phyloP scores from a whole-genome alignment of 2,113 vertebrate genomes.

The Lepus americanus region DNA sequence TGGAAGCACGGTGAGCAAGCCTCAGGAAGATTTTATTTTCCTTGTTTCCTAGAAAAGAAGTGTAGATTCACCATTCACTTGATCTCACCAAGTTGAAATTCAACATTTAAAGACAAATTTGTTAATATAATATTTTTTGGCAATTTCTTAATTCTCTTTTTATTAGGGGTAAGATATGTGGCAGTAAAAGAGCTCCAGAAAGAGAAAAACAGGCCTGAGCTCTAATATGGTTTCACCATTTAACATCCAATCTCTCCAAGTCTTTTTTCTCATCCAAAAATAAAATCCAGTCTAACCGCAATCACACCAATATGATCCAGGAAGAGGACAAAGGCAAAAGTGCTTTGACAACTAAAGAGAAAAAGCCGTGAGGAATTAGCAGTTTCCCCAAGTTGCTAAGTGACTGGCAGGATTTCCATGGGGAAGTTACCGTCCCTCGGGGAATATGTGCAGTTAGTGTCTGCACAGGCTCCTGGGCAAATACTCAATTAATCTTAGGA shows the following conservation, averaged over 20 bases:
- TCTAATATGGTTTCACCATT: background rate
- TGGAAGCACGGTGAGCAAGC: background rate
- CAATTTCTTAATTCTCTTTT: background rate
- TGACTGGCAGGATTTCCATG: background rate
- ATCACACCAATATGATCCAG: background rate
- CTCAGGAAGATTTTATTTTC: background rate
- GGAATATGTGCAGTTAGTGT: background rate
- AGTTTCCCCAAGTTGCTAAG: conserved; percentile 13
- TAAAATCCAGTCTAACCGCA: background rate
- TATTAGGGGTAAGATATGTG: background rate
- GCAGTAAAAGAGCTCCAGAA: background rate
- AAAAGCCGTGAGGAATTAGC: background rate
- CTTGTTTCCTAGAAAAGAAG: background rate
- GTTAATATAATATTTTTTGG: background rate
- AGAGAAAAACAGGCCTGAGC: background rate
- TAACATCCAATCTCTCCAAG: background rate
- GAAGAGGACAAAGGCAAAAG: background rate
- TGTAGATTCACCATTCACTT: background rate
- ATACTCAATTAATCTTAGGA: background rate
- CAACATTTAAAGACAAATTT: background rate
- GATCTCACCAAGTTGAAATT: background rate
- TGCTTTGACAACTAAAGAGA: background rate
- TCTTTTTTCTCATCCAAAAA: background rate
- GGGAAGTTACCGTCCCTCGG: background rate
- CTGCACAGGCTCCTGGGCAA: background rate